These are phyloP conservation scores for Hybognathus amarus DNA, from an alignment of 2,797 vertebrate species.

Conservation along the genomic window DNA sequence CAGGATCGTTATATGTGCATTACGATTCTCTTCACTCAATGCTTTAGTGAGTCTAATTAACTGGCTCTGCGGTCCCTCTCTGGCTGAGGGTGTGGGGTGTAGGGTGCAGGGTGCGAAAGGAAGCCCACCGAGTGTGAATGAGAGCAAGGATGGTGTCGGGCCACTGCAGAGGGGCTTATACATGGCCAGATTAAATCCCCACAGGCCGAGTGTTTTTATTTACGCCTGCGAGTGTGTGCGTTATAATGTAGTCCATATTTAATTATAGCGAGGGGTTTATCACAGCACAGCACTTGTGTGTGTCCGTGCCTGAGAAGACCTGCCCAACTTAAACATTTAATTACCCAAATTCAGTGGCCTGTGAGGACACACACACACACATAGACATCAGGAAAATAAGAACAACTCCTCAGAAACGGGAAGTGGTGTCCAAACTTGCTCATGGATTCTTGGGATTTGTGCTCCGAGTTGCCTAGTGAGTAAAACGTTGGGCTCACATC, in stretches of 20 bases:
- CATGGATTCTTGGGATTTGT: not conserved
- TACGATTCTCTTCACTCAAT: constrained; percentile 80
- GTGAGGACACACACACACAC: constrained; percentile 73
- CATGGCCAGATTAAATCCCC: constrained; percentile 74
- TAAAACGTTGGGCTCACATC: not conserved
- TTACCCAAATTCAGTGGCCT: constrained; percentile 83
- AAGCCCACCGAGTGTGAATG: constrained; percentile 53
- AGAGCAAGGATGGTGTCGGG: constrained; percentile 54
- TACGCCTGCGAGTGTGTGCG: constrained; percentile 71
- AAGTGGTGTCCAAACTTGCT: constrained; percentile 2
- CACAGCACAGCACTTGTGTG: constrained; percentile 82
- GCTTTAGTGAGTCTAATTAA: constrained; percentile 82
- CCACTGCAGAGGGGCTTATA: constrained; percentile 73
- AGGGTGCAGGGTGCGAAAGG: constrained; percentile 65
- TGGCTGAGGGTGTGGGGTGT: constrained; percentile 65
- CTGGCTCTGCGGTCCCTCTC: constrained; percentile 79
- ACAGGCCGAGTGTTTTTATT: constrained; percentile 78
- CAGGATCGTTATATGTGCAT: constrained; percentile 75
- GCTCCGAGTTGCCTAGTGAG: not conserved
- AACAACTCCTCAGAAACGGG: constrained; percentile 5
- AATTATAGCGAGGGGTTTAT: constrained; percentile 84
- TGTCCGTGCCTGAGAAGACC: constrained; percentile 79
- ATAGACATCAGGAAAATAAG: constrained; percentile 20
- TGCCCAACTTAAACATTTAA: constrained; percentile 78
- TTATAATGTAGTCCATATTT: constrained; percentile 80